Percentiles rank a stretch among this genome's conserved stretches.
These are phyloP conservation scores for Pteria penguin DNA, from an alignment of 2,888 invertebrate species.

Conservation along the genomic window DNA sequence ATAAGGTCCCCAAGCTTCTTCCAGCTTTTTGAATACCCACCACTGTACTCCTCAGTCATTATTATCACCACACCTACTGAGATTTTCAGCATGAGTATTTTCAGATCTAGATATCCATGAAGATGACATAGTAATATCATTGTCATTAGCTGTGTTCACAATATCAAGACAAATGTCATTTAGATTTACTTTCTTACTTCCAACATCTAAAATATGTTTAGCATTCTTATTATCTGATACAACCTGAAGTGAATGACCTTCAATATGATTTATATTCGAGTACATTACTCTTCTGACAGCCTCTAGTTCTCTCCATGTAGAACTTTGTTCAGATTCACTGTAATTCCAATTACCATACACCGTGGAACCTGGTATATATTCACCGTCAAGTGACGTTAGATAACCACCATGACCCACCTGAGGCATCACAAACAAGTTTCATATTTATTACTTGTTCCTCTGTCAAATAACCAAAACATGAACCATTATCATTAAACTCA, in stretches of 20 bases:
- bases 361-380: background rate
- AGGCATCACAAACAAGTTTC: background rate
- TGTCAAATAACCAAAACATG: no score
- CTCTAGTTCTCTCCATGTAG: slow-evolving; percentile 15
- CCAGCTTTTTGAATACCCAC: background rate
- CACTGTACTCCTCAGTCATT: background rate
- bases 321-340: background rate
- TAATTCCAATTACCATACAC: background rate
- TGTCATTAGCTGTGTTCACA: background rate
- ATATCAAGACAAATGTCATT: background rate
- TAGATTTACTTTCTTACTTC: slow-evolving; percentile 6
- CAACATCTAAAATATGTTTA: no score
- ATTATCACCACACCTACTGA: slow-evolving; percentile 10
- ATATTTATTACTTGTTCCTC: background rate
- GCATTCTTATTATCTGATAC: slow-evolving; percentile 12
- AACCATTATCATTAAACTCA: no score
- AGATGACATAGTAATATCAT: background rate
- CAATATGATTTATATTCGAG: background rate
- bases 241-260: background rate
- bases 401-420: slow-evolving; percentile 4
- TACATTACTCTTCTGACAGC: background rate
- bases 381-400: no score
- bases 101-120: background rate
- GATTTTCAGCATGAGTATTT: background rate
- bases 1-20: background rate